Evolutionary conservation across 1,140 invertebrate genomes (phyloP).

Genomic region (Drosophila pectinifera): DNA sequence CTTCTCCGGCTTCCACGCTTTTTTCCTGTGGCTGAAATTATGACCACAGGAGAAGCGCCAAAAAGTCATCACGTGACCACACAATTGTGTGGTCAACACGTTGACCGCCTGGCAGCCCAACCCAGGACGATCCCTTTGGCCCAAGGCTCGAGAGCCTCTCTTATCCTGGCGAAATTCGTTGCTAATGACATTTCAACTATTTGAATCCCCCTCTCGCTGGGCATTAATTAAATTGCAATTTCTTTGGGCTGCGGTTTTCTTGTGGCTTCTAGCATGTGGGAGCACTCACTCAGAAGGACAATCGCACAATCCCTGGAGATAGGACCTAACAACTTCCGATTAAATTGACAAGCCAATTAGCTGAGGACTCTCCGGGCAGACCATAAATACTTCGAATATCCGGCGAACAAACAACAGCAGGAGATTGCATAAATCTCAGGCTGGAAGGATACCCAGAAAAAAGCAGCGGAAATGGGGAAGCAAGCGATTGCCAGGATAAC

Average conservation of each 20-base stretch:
- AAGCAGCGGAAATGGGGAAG: constrained; percentile 9
- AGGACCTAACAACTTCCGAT: constrained; percentile 35
- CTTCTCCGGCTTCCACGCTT: neutral
- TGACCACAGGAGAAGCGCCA: constrained; percentile 54
- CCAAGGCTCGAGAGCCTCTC: neutral
- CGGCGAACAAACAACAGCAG: constrained; percentile 38
- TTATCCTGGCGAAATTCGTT: constrained; percentile 14
- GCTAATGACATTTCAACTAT: constrained; percentile 72
- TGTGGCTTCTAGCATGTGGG: constrained; percentile 1
- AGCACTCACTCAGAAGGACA: constrained; percentile 1
- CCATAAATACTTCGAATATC: constrained; percentile 59
- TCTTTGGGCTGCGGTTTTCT: constrained; percentile 32
- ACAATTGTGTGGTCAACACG: constrained; percentile 65
- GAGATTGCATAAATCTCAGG: constrained; percentile 71
- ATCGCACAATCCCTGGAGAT: constrained; percentile 8
- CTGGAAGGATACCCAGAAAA: constrained; percentile 19
- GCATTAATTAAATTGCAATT: constrained; percentile 43
- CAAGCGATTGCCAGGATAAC: constrained; percentile 51
- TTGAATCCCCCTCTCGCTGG: constrained; percentile 43
- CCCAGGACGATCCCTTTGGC: constrained; percentile 31
- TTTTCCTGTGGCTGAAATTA: constrained; percentile 40
- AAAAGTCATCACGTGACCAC: constrained; percentile 75
- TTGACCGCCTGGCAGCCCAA: constrained; percentile 11
- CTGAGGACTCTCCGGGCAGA: constrained; percentile 40
- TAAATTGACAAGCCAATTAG: constrained; percentile 60